Conservation (phyloP, 2,113 vertebrate genomes). For the Bathybates hornii region DNA sequence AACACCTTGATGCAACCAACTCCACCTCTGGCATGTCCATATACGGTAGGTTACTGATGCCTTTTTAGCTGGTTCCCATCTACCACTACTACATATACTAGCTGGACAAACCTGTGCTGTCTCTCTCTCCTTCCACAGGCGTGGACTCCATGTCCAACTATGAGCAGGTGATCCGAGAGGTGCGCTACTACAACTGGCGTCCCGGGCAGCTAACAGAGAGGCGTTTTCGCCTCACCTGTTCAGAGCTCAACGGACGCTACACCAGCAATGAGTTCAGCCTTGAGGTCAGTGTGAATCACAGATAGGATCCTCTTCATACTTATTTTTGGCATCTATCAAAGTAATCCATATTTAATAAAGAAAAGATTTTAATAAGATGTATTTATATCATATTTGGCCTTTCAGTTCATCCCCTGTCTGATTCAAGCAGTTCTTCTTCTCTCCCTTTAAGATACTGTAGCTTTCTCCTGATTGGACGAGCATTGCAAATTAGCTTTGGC, state of each 20-base stretch:
- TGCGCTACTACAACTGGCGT: conserved; percentile 82
- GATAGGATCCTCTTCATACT: accelerated
- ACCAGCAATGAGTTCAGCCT: conserved; percentile 91
- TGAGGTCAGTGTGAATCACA: conserved; percentile 74
- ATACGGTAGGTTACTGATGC: conserved; percentile 76
- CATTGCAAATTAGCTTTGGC: no score
- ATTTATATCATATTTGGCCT: background rate
- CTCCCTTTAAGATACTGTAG: background rate
- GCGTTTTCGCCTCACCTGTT: conserved; percentile 88
- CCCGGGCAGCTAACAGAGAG: conserved; percentile 70
- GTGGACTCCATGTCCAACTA: conserved; percentile 92
- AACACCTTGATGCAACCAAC: conserved; percentile 91
- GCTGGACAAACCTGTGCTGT: background rate
- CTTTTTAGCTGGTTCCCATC: conserved; percentile 45
- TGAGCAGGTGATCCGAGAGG: conserved; percentile 82
- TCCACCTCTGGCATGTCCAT: conserved; percentile 92
- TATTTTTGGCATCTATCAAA: background rate
- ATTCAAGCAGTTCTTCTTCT: background rate
- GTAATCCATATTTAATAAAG: background rate
- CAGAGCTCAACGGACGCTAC: conserved; percentile 92
- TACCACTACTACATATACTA: background rate
- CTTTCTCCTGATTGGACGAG: background rate
- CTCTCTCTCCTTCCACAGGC: conserved; percentile 62
- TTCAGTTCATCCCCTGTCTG: background rate
- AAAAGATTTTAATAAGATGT: background rate